Conservation (phyloP, 2,888 invertebrate species). For the Phymatocera aterrima region DNA sequence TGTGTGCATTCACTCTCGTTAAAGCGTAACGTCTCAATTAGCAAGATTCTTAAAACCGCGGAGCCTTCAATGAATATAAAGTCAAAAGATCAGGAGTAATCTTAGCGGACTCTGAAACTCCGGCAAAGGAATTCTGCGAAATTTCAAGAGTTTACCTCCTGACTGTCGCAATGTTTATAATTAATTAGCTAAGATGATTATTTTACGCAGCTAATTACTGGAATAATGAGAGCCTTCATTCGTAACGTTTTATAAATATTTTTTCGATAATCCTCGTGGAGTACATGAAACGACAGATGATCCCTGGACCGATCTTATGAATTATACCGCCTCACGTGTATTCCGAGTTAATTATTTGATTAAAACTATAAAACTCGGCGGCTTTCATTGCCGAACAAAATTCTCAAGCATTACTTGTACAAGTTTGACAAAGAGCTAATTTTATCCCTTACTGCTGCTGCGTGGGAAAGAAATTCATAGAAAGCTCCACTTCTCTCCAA, state of each 20-base stretch:
- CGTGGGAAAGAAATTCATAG: neutral
- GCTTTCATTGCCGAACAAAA: neutral
- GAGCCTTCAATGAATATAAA: slow-evolving; percentile 27
- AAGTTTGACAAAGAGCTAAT: neutral
- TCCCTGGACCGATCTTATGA: neutral
- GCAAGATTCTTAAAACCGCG: slow-evolving; percentile 35
- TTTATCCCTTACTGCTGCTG: neutral
- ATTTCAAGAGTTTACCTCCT: slow-evolving; percentile 38
- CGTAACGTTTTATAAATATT: slow-evolving; percentile 34
- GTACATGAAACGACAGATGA: neutral
- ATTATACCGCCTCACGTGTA: neutral
- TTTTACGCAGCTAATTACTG: slow-evolving; percentile 24
- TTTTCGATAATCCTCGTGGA: slow-evolving; percentile 9
- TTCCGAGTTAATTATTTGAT: neutral
- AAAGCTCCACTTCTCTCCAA: neutral
- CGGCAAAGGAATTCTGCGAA: slow-evolving; percentile 35
- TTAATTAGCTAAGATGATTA: slow-evolving; percentile 46
- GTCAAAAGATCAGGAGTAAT: slow-evolving; percentile 44
- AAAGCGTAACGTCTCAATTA: slow-evolving; percentile 41
- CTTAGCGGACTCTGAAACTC: slow-evolving; percentile 9
- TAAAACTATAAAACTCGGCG: neutral
- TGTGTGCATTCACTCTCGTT: slow-evolving; percentile 30
- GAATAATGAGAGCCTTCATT: slow-evolving; percentile 42
- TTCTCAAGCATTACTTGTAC: neutral
- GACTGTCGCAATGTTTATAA: slow-evolving; percentile 44